Evolutionary conservation across 37 sponge, comb jelly and placozoan species (phyloP).

Genomic region (Haliclona indistincta): DNA sequence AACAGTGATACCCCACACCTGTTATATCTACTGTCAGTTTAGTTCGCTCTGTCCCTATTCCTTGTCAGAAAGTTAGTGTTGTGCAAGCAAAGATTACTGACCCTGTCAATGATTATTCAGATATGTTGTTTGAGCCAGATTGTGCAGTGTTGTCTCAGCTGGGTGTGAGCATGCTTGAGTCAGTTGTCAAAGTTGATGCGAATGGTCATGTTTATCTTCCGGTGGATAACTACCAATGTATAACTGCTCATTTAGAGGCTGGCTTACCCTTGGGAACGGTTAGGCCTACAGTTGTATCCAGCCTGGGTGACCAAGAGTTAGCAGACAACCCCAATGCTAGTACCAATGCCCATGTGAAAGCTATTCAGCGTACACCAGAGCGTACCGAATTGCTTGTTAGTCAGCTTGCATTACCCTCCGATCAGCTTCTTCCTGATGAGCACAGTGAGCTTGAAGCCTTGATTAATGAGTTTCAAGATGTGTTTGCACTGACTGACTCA

Average conservation of each 20-base stretch:
- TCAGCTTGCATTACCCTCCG: not conserved
- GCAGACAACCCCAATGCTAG: no score
- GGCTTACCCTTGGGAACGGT: not conserved
- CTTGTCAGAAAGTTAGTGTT: slow-evolving; percentile 5
- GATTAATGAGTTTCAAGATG: slow-evolving; percentile 16
- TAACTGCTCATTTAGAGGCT: not conserved
- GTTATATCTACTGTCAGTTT: not conserved
- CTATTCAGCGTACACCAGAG: not conserved
- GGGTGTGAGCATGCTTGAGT: not conserved
- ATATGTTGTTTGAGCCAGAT: slow-evolving; percentile 16
- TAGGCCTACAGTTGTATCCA: no score
- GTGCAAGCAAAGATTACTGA: not conserved
- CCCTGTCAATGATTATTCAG: not conserved
- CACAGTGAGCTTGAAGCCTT: slow-evolving; percentile 1
- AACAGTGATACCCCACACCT: not conserved
- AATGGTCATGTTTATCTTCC: not conserved
- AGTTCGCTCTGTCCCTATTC: not conserved
- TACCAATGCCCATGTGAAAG: not conserved
- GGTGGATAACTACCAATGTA: not conserved
- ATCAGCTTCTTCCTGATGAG: slow-evolving; percentile 3
- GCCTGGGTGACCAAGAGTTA: no score
- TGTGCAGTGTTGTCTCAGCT: not conserved
- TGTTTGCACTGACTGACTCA: slow-evolving; percentile 35
- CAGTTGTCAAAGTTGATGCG: not conserved
- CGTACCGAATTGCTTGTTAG: not conserved